Evolutionary conservation across 2,113 vertebrate genomes (phyloP).

Genomic region (Rhodinocichla rosea): DNA sequence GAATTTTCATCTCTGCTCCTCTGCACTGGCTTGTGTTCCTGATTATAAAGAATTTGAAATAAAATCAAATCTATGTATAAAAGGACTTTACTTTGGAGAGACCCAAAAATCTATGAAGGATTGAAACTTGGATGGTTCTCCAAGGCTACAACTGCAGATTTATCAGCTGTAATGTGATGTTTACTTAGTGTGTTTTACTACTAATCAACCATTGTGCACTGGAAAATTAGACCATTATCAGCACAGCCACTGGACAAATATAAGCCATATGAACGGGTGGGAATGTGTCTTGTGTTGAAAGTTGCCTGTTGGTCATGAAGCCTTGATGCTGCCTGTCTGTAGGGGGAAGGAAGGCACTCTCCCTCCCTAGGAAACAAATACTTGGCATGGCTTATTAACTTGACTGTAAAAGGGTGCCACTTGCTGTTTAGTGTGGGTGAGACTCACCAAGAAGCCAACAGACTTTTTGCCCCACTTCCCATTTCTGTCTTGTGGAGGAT

Average conservation of each 20-base stretch:
- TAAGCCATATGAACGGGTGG: neutral
- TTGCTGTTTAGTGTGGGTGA: neutral
- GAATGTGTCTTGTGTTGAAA: neutral
- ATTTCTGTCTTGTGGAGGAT: neutral
- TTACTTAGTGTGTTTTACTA: neutral
- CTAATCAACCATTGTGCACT: neutral
- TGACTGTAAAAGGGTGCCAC: neutral
- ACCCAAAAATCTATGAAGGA: neutral
- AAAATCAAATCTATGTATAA: neutral
- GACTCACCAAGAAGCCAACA: neutral
- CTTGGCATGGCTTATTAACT: neutral
- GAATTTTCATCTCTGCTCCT: neutral
- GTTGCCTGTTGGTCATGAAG: neutral
- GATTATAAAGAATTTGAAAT: neutral
- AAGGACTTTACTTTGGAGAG: neutral
- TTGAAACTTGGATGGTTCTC: neutral
- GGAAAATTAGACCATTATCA: neutral
- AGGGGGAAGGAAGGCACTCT: neutral
- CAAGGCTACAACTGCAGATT: neutral
- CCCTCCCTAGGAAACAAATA: neutral
- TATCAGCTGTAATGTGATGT: neutral
- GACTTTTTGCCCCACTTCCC: neutral
- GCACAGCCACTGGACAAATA: neutral
- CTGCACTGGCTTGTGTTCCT: neutral
- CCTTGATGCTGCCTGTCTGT: neutral